Base-by-base conservation (phyloP, 2,113 vertebrate genomes). In the Oceanites oceanicus region DNA sequence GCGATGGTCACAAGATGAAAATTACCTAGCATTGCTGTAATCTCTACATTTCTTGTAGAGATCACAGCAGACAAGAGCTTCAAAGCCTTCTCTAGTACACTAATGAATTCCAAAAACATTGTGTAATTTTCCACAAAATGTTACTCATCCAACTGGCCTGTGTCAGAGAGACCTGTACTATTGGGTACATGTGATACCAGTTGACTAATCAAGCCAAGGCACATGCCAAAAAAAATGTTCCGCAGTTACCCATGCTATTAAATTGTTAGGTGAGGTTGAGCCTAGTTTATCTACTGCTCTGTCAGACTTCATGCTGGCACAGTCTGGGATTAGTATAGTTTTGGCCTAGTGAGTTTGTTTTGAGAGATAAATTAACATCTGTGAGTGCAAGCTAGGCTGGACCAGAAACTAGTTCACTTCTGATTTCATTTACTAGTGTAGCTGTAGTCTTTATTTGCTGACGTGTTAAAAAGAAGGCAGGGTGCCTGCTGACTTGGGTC, bases 151-250 rank as follows among this genome's bases (percentile, higher is more conserved):
- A n/a, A n/a, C 6, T 65, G 4, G 13, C 3, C 5, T 1, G 1
- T 10, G 32, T 21, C 44, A 47, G 25, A 76, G 9, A 36, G 23
- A 53, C 19, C 15, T 6, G 15, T 55, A 10, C 2, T 34, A 3
- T 3, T 26, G 5, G 11, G 15, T 9, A 44, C 1, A 2, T 3
- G 4, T 1, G 7, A 20, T 22, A 30, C 5, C 26, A 23, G 3
- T n/a, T 55, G 55, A 72, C 6, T 72, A 61, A 83, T 13, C 15
- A n/a, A 23, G 9, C 6, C 56, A 71, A 32, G 8, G 2, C 16
- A 73, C 9, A 45, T 13, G 8, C 1, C 12, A 36, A 76, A 74
- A 70, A 7, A 29, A n/a, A 53, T 7, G 5, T 32, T 71, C 22
- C 18, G 3, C 5, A 21, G 7, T 75, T 13, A 63, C 10, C 3